Percentiles rank a stretch among this genome's conserved stretches.
Conservation (phyloP, 2,888 invertebrate genomes). For the Lasioglossum morio region DNA sequence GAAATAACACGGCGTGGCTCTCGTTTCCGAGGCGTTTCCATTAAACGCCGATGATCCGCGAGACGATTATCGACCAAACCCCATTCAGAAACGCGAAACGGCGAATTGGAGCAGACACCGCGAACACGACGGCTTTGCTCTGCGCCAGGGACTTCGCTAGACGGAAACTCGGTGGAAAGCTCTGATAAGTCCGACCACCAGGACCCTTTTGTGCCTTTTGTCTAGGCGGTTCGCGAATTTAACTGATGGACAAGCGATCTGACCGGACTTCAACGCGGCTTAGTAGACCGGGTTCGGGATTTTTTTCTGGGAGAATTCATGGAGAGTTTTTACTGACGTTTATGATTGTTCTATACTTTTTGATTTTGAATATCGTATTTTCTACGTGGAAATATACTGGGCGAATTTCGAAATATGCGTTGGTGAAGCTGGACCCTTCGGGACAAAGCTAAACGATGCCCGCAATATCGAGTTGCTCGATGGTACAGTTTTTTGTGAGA, state of each 20-base stretch:
- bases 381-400: background rate
- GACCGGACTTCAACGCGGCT: background rate
- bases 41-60: constrained; percentile 29
- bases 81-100: background rate
- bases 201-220: background rate
- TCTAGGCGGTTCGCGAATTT: background rate
- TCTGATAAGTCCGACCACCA: background rate
- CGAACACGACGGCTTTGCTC: background rate
- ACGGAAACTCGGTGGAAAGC: background rate
- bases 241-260: background rate
- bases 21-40: constrained; percentile 24
- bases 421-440: background rate
- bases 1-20: constrained; percentile 4
- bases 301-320: background rate
- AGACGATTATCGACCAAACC: background rate
- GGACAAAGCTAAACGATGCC: background rate
- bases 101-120: background rate
- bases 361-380: background rate
- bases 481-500: background rate
- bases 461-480: background rate
- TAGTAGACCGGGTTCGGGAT: background rate
- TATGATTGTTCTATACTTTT: background rate
- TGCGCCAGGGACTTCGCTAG: background rate
- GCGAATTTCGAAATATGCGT: background rate
- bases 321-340: background rate